These are phyloP conservation scores for Cavia porcellus DNA, from an alignment of 2,113 vertebrate species.

Conservation along the genomic window DNA sequence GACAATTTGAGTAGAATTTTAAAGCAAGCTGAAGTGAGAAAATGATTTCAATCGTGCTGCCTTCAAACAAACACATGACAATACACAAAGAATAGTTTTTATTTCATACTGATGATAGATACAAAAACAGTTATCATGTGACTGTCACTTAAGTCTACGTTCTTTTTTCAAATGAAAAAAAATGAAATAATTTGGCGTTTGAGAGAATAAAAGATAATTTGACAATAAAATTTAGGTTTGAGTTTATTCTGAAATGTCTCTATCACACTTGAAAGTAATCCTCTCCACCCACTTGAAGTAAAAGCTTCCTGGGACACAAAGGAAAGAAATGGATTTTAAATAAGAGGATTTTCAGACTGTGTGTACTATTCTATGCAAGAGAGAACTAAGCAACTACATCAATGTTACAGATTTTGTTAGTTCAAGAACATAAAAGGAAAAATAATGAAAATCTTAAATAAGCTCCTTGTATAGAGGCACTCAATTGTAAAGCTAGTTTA, in stretches of 20 bases:
- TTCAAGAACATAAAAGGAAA: slow-evolving; percentile 38
- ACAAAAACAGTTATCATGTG: neutral
- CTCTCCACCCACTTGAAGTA: slow-evolving; percentile 29
- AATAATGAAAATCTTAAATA: slow-evolving; percentile 38
- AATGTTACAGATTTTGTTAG: neutral
- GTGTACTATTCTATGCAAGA: neutral
- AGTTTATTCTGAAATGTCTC: slow-evolving; percentile 59
- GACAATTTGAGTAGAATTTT: neutral
- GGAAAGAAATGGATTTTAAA: slow-evolving; percentile 55
- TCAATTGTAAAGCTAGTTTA: neutral
- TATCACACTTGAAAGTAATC: slow-evolving; percentile 55
- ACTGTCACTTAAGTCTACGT: neutral
- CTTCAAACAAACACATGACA: neutral
- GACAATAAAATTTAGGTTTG: slow-evolving; percentile 62
- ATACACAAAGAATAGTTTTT: neutral
- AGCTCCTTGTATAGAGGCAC: neutral
- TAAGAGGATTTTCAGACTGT: slow-evolving; percentile 57
- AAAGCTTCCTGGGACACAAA: slow-evolving; percentile 60
- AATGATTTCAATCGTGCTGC: neutral
- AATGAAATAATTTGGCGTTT: slow-evolving; percentile 50
- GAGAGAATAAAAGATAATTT: slow-evolving; percentile 62
- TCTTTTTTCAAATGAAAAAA: slow-evolving; percentile 36
- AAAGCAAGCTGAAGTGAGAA: neutral
- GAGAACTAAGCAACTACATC: neutral
- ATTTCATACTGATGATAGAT: neutral